A percentile compares a stretch with the other conserved stretches of the same genome.
Evolutionary conservation across 2,888 invertebrate genomes (phyloP).

Genomic region (Trissolcus brochymenae): DNA sequence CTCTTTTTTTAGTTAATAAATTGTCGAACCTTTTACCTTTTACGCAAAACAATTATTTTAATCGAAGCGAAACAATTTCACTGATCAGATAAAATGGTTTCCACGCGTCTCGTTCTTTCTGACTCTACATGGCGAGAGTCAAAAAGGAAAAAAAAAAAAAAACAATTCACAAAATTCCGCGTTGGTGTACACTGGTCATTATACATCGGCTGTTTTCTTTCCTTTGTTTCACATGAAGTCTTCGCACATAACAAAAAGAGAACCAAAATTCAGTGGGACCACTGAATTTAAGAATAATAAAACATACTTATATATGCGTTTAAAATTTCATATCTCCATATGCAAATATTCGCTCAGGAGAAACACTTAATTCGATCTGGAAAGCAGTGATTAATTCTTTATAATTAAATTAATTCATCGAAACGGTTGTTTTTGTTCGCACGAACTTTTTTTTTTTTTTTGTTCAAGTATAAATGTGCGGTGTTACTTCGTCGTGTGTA

Average conservation of each 20-base stretch:
- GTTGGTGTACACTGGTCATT: conserved; percentile 19
- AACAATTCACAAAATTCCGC: conserved; percentile 26
- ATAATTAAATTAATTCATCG: conserved; percentile 21
- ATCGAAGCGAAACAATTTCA: no score
- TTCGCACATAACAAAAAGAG: conserved; percentile 26
- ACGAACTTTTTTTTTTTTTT: conserved; percentile 1
- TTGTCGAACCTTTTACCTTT: no score
- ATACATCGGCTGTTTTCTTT: conserved; percentile 24
- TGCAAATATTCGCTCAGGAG: conserved; percentile 22
- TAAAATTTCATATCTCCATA: conserved; percentile 32
- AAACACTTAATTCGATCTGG: conserved; percentile 1
- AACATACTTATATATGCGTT: conserved; percentile 34
- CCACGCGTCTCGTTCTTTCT: background rate
- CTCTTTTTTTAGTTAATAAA: no score
- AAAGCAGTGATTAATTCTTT: conserved; percentile 22
- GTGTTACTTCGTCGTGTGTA: background rate
- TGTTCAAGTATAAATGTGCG: background rate
- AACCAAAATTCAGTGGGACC: conserved; percentile 23
- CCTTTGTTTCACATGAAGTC: conserved; percentile 36
- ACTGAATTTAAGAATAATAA: conserved; percentile 41
- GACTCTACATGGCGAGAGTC: conserved; percentile 19
- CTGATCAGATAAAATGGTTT: no score
- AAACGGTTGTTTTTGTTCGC: conserved; percentile 6
- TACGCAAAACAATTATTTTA: no score
- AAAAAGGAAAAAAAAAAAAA: conserved; percentile 2